A percentile compares a stretch with the other conserved stretches of the same genome.
Evolutionary conservation across 2,888 invertebrate genomes (phyloP).

Genomic region (Parnassius smintheus): DNA sequence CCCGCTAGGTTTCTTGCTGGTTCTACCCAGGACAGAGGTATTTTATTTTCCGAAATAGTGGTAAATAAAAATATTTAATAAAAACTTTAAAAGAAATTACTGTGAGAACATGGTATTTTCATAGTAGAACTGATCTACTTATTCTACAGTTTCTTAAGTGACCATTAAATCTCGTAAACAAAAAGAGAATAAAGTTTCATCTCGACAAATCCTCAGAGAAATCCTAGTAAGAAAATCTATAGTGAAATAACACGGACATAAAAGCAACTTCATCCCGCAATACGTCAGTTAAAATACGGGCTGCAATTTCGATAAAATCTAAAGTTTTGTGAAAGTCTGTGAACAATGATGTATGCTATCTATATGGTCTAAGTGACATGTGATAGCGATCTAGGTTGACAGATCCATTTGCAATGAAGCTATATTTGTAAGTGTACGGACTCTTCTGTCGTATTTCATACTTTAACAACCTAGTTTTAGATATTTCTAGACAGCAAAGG

Average conservation of each 20-base stretch:
- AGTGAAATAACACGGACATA: not conserved
- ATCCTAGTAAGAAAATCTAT: constrained; percentile 1
- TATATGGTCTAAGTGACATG: not conserved
- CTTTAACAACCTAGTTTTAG: not conserved
- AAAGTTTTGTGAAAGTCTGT: constrained; percentile 10
- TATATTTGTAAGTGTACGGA: not conserved
- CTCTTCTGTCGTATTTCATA: not conserved
- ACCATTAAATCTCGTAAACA: no score
- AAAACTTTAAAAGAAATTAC: no score
- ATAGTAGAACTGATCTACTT: no score
- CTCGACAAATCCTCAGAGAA: not conserved
- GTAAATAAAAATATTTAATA: no score
- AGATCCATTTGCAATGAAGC: constrained; percentile 1
- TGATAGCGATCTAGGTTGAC: not conserved
- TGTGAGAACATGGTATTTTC: no score
- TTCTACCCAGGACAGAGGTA: no score
- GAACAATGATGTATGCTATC: constrained; percentile 1
- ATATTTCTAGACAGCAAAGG: not conserved
- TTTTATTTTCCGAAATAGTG: no score
- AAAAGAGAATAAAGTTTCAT: not conserved
- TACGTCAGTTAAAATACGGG: not conserved
- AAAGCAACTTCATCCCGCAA: not conserved
- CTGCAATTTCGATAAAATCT: constrained; percentile 1
- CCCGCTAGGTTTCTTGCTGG: no score
- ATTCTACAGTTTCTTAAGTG: no score